Evolutionary conservation across 2,888 invertebrate genomes (phyloP), one percentile per base, ranked within the genome.

Genomic region (Andrena hattorfiana): DNA sequence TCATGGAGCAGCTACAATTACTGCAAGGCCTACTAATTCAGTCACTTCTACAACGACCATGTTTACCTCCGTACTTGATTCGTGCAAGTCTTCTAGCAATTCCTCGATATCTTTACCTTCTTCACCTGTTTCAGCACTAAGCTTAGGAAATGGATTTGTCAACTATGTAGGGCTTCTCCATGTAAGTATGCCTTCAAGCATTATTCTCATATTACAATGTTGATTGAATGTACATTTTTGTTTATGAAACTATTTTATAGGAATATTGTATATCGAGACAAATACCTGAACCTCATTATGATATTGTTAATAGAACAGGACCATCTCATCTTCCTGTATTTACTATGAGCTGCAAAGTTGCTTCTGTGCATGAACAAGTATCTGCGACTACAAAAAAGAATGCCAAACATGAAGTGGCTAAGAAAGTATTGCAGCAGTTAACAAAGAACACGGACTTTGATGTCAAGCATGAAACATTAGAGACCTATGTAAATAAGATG

Each of bases 151-250:
- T 23, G 1, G 0, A n/a, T 62, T 23, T 30, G 16, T 5, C 4
- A 85, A 85, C 42, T 79, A 85, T 51, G 23, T 85, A 5, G 85
- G 85, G 48, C 0, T n/a, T 35, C 54, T 85, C 7, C 54, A 77
- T 5, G 85, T 85, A 77, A 64, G 13, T 13, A 26, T 5, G 26
- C 8, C 7, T 13, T 62, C 0, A 10, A 20, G 16, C 10, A 20
- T 23, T 35, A 51, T 20, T n/a, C n/a, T n/a, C 13, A 0, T 54
- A 32, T 54, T 56, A 0, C 13, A 49, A 49, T 51, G 10, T 32
- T 16, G 5, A 5, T 42, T n/a, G 28, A 26, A 23, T 63, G 23
- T 35, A 23, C 2, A 23, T 23, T 49, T 71, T 16, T 8, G 1
- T 26, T 59, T 28, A 1, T 32, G 0, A 48, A 28, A 26, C 2